phyloP scores from a whole-genome alignment of 2,113 vertebrate species.

The Petaurus breviceps region DNA sequence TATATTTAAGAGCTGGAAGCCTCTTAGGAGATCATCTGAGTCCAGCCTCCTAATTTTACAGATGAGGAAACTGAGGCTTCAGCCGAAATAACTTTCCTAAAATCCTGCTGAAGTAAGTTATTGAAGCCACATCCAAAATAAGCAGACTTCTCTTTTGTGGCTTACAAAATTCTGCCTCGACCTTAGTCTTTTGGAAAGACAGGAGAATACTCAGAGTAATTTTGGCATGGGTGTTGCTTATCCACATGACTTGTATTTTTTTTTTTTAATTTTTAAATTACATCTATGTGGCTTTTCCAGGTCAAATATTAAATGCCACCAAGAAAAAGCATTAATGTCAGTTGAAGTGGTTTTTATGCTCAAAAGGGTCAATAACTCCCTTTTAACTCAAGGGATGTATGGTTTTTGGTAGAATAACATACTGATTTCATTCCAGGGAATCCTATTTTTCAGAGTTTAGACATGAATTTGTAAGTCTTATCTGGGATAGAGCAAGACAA shows the following conservation, averaged over 20 bases:
- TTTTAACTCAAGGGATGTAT: background rate
- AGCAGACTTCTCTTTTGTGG: too few species aligned
- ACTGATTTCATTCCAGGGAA: background rate
- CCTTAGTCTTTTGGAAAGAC: background rate
- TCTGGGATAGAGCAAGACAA: background rate
- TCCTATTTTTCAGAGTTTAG: background rate
- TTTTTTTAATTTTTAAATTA: background rate
- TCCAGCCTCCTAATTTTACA: background rate
- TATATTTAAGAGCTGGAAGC: background rate
- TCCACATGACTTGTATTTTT: background rate
- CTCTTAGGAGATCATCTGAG: background rate
- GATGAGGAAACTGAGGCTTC: background rate
- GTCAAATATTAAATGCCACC: background rate
- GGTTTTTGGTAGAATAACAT: background rate
- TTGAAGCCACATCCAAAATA: too few species aligned
- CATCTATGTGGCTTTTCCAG: background rate
- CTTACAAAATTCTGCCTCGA: background rate
- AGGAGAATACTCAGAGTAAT: background rate
- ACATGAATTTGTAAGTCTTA: background rate
- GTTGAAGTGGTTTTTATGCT: background rate
- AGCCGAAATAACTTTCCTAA: background rate
- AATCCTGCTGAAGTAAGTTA: too few species aligned
- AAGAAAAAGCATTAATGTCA: background rate
- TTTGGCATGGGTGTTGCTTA: background rate
- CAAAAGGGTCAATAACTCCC: background rate